Percentiles rank a stretch among this genome's conserved stretches.
Conservation (phyloP, 2,888 invertebrate genomes). For the Hydraecia micacea region DNA sequence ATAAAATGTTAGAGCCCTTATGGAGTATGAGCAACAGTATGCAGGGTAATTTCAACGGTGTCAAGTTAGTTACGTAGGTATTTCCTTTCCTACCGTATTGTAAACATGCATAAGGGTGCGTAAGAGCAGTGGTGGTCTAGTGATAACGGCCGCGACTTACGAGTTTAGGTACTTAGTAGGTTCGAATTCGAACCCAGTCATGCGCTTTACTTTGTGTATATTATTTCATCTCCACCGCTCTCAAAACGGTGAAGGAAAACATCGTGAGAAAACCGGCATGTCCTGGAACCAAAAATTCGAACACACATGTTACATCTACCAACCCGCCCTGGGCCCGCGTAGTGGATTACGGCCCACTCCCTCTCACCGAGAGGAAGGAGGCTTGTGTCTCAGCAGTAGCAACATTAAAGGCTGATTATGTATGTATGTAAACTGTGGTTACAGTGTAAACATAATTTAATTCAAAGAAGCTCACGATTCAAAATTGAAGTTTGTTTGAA, state of each 20-base stretch:
- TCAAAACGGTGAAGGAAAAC: not conserved
- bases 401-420: not conserved
- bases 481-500: conserved; percentile 21
- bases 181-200: not conserved
- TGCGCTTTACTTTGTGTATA: not conserved
- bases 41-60: not conserved
- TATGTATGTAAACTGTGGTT: not conserved
- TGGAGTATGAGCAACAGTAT: not conserved
- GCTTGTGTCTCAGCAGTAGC: not conserved
- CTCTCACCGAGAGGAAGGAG: not conserved
- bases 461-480: conserved; percentile 17
- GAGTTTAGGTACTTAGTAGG: not conserved
- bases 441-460: conserved; percentile 4
- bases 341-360: not conserved
- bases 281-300: not conserved
- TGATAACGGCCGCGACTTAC: not conserved
- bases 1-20: conserved; percentile 26
- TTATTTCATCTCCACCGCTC: not conserved
- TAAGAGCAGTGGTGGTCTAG: not conserved
- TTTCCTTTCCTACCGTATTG: not conserved
- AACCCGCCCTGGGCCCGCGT: not conserved
- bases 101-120: not conserved
- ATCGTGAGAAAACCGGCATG: not conserved
- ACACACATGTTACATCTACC: not conserved
- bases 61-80: not conserved